phyloP scores from a whole-genome alignment of 2,113 vertebrate genomes.

The Struthidea cinerea region DNA sequence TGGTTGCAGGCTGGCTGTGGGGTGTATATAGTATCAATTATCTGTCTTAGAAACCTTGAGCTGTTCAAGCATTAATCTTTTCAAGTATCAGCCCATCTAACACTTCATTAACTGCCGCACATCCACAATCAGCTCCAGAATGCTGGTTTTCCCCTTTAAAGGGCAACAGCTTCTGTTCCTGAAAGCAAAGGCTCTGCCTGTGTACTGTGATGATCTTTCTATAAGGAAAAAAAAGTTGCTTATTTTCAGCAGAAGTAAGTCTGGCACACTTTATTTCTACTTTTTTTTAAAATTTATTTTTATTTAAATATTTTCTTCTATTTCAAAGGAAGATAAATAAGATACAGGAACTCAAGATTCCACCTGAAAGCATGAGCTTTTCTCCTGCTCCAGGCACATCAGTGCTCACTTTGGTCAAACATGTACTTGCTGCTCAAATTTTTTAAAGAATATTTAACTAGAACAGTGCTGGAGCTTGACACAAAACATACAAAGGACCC shows the following conservation, averaged over 20 bases:
- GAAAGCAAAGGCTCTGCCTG: background rate
- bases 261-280: background rate
- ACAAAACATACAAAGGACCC: background rate
- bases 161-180: background rate
- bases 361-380: background rate
- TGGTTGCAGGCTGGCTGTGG: background rate
- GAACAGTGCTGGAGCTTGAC: background rate
- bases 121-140: background rate
- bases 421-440: background rate
- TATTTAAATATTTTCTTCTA: background rate
- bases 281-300: background rate
- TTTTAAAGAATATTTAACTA: background rate
- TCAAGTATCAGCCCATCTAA: background rate
- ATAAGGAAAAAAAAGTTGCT: background rate
- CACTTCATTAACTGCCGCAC: background rate
- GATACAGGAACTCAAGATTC: background rate
- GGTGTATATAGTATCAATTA: too few relatives aligned
- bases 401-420: background rate
- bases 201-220: background rate
- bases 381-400: background rate
- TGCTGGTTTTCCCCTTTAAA: background rate
- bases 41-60: background rate
- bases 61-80: background rate
- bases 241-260: background rate
- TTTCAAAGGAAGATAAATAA: background rate